Evolutionary conservation across 2,113 vertebrate species (phyloP), one percentile per base, ranked within the genome.

Genomic region (Colistium nudipinnis): DNA sequence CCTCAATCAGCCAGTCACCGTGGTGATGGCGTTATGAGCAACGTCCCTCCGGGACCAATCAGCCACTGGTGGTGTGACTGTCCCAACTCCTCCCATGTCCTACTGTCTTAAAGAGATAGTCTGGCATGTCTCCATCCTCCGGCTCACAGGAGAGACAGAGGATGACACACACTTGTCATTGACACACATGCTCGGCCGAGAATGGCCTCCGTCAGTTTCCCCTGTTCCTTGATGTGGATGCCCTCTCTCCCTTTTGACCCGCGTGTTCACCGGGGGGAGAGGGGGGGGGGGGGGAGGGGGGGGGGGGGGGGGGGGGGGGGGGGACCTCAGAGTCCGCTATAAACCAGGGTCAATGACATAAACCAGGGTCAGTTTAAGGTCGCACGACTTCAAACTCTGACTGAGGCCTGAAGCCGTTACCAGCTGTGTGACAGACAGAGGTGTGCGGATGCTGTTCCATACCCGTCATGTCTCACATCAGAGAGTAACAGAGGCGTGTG

Each of bases 61-160:
- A 70, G 83, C 28, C 53, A 25, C 74, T 56, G 70, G 89, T 89
- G 88, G 88, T 81, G 89, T 87, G 89, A 90, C 72, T 68, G 75
- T 73, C 64, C n/a, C 4, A 44, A 71, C 86, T 88, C 89, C 88
- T 87, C 87, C 88, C 82, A 64, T 64, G 7, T 59, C 59, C 81
- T 53, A 11, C 87, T 90, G 82, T 87, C 85, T 87, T 91, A 87
- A 91, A 87, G 88, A 27, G 52, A 74, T 49, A 86, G 70, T 76
- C 71, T 72, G 65, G 70, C 74, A 56, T 55, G 54, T 56, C 39
- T 31, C 3, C 9, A 13, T 61, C 62, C 57, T 76, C 17, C 55
- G 49, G 52, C 62, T 52, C 62, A 57, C 51, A 76, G 57, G 38
- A 62, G 25, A 25, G 36, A 43, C 47, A 54, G 41, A 67, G 35